These are phyloP conservation scores for Labia minor DNA, from an alignment of 2,888 invertebrate genomes.

Conservation along the genomic window DNA sequence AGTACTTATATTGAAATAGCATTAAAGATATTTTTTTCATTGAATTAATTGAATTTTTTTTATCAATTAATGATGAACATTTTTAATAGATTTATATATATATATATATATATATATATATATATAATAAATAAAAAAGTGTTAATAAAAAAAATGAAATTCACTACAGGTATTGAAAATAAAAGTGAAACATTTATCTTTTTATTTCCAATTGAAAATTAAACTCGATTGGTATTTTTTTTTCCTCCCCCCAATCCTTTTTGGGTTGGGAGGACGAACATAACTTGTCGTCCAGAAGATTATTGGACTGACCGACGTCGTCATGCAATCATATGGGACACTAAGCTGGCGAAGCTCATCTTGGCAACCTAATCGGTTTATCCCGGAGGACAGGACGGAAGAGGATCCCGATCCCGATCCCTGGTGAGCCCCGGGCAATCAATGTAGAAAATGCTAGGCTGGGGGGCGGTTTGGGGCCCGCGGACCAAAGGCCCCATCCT, in stretches of 20 bases:
- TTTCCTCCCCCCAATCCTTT: slow-evolving; percentile 1
- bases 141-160: too few species aligned
- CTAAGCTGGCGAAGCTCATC: neutral
- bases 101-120: too few species aligned
- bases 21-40: too few species aligned
- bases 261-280: neutral
- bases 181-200: too few species aligned
- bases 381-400: neutral
- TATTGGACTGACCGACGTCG: neutral
- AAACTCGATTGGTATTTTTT: neutral
- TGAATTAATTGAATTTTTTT: too few species aligned
- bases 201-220: neutral
- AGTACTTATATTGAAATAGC: too few species aligned
- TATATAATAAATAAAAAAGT: too few species aligned
- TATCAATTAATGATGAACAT: too few species aligned
- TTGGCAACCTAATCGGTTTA: slow-evolving; percentile 13
- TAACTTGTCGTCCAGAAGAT: neutral
- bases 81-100: too few species aligned
- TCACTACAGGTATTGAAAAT: too few species aligned
- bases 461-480: neutral
- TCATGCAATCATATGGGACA: slow-evolving; percentile 4
- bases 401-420: neutral
- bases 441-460: neutral
- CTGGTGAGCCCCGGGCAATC: slow-evolving; percentile 13
- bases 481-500: slow-evolving; percentile 6